These are phyloP conservation scores for Larimichthys crocea DNA, from an alignment of 2,113 vertebrate species.

Conservation along the genomic window DNA sequence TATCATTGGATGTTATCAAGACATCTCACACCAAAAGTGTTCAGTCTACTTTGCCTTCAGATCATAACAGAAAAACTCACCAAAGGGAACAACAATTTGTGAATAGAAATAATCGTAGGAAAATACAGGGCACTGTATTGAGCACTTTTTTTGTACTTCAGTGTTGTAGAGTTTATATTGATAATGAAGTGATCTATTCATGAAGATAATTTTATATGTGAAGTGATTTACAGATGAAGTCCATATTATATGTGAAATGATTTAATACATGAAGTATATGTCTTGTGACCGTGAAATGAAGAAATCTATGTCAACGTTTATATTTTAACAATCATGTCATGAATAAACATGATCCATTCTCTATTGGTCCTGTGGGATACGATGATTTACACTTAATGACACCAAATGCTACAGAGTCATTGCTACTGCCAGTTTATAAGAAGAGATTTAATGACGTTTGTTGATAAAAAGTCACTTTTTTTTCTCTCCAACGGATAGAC, in stretches of 20 bases:
- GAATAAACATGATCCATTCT: constrained; percentile 49
- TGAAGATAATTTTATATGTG: constrained; percentile 48
- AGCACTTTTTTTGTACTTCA: constrained; percentile 82
- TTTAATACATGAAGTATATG: constrained; percentile 49
- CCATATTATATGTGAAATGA: constrained; percentile 52
- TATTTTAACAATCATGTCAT: constrained; percentile 26
- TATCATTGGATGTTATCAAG: not conserved
- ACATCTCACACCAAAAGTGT: constrained; percentile 45
- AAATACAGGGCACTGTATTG: constrained; percentile 48
- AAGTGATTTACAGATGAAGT: constrained; percentile 44
- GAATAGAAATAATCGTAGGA: constrained; percentile 15
- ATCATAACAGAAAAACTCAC: constrained; percentile 14
- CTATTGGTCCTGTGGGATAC: not conserved
- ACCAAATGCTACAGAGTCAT: not conserved
- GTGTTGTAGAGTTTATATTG: constrained; percentile 73
- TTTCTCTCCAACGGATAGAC: constrained; percentile 26
- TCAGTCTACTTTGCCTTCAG: constrained; percentile 26
- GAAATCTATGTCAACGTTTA: constrained; percentile 40
- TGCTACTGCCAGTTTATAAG: constrained; percentile 8
- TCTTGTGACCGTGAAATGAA: constrained; percentile 60
- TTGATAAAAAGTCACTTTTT: constrained; percentile 59
- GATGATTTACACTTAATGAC: not conserved
- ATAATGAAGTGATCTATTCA: constrained; percentile 60
- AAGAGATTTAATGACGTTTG: constrained; percentile 62
- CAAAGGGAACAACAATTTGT: constrained; percentile 32